Conservation (phyloP, 2,797 vertebrate genomes). For the Aphelocoma californica region DNA sequence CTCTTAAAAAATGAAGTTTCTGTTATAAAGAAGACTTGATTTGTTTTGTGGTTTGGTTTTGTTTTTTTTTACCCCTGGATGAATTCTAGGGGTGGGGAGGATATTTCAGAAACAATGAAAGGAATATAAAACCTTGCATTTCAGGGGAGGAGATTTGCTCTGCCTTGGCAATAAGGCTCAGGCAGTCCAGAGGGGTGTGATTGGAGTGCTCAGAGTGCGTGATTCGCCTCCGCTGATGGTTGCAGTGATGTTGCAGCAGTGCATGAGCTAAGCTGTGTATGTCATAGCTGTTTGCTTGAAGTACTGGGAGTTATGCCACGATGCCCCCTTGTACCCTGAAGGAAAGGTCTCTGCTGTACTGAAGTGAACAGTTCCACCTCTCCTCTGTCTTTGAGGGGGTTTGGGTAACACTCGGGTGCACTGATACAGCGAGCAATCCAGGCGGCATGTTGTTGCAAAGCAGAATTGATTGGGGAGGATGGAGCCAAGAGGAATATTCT, state of each 20-base stretch:
- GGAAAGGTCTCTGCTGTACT: background rate
- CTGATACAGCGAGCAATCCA: background rate
- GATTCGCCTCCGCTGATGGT: background rate
- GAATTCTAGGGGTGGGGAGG: background rate
- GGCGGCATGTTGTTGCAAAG: background rate
- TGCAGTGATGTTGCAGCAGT: constrained; percentile 27
- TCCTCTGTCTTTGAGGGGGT: background rate
- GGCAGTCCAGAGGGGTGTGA: background rate
- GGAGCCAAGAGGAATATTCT: constrained; percentile 1
- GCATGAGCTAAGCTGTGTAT: constrained; percentile 8
- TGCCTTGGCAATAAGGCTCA: background rate
- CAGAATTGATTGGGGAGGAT: constrained; percentile 2
- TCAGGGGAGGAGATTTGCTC: background rate
- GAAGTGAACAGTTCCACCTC: background rate
- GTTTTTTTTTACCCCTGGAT: background rate
- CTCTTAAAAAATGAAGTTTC: background rate
- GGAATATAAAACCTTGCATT: background rate
- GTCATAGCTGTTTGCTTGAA: constrained; percentile 7
- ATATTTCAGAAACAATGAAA: background rate
- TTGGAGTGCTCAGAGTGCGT: background rate
- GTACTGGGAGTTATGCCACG: background rate
- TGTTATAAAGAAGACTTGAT: background rate
- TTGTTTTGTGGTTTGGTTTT: background rate
- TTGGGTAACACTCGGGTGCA: background rate
- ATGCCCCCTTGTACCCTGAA: background rate